phyloP scores from a whole-genome alignment of 2,888 invertebrate species.

The Asteroscopus sphinx region DNA sequence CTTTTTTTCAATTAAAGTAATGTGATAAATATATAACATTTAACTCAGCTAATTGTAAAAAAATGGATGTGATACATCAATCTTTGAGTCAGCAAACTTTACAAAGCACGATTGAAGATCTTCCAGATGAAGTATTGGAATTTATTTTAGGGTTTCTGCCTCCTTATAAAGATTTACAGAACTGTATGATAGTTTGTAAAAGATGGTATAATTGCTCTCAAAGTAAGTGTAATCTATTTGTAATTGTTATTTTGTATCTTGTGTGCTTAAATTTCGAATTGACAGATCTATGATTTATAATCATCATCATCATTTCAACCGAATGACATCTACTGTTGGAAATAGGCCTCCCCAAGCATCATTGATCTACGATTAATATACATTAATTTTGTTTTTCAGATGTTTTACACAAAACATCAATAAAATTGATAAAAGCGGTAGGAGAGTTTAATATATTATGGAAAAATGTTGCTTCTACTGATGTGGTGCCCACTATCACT shows the following conservation, averaged over 20 bases:
- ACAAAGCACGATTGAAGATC: constrained; percentile 89
- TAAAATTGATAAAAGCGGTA: constrained; percentile 94
- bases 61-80: constrained; percentile 80
- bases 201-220: constrained; percentile 95
- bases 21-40: constrained; percentile 47
- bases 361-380: too few species aligned
- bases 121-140: constrained; percentile 98
- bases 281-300: too few species aligned
- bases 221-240: constrained; percentile 91
- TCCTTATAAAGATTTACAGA: constrained; percentile 97
- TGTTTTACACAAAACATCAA: constrained; percentile 93
- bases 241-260: background rate
- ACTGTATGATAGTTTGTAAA: constrained; percentile 95
- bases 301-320: constrained; percentile 1
- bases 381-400: constrained; percentile 87
- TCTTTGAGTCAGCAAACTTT: constrained; percentile 74
- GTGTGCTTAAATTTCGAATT: background rate
- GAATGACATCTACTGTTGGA: background rate
- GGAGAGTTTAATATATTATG: constrained; percentile 94
- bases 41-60: constrained; percentile 41
- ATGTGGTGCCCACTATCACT: constrained; percentile 93
- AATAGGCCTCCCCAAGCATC: too few species aligned
- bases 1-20: constrained; percentile 40
- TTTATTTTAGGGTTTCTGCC: constrained; percentile 96
- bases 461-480: constrained; percentile 90